phyloP scores from a whole-genome alignment of 2,113 vertebrate species.

The Cercopithecus mona region DNA sequence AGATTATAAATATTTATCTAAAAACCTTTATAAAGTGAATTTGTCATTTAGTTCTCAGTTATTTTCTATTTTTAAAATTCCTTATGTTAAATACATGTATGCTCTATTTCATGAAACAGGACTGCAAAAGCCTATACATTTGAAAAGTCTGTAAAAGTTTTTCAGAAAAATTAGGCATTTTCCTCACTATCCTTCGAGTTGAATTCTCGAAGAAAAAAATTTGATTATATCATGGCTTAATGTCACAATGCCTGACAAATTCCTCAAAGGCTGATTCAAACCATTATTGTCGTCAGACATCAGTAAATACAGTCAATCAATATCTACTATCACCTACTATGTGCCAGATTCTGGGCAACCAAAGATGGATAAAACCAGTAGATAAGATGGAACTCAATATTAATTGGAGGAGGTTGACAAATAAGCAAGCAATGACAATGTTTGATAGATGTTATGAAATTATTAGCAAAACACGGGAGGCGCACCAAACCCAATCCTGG shows the following conservation, averaged over 20 bases:
- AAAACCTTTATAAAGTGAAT: background rate
- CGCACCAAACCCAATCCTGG: background rate
- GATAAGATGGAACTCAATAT: background rate
- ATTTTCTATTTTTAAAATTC: slow-evolving; percentile 25
- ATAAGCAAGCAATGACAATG: slow-evolving; percentile 28
- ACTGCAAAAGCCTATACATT: background rate
- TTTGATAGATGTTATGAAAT: background rate
- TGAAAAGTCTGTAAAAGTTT: background rate
- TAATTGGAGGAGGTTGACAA: background rate
- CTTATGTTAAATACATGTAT: background rate
- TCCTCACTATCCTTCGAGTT: background rate
- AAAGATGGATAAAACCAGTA: slow-evolving; percentile 3
- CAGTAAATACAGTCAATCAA: background rate
- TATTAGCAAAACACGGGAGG: background rate
- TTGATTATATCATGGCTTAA: background rate
- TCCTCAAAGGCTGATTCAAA: slow-evolving; percentile 2
- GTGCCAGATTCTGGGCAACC: slow-evolving; percentile 13
- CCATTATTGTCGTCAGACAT: background rate
- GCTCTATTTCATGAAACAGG: background rate
- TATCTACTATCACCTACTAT: background rate
- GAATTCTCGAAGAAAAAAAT: background rate
- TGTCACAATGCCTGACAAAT: background rate
- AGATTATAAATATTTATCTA: background rate
- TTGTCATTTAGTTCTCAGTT: background rate
- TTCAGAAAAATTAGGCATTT: slow-evolving; percentile 34